phyloP scores from a whole-genome alignment of 2,888 invertebrate species.

The Hyalella azteca region DNA sequence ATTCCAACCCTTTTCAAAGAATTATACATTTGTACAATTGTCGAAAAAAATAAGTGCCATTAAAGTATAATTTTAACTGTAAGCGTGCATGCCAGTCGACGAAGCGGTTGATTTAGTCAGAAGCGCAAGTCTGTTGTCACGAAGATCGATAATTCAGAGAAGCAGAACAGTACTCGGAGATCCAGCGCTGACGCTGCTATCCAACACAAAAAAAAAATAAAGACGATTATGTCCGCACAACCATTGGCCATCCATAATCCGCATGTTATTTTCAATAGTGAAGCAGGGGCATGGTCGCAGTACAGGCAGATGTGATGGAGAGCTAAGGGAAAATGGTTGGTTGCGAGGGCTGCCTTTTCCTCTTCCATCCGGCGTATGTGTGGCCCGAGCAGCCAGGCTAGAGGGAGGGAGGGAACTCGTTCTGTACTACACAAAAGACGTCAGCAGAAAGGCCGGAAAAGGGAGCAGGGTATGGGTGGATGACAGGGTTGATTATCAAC shows the following conservation, averaged over 20 bases:
- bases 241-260: too few relatives aligned
- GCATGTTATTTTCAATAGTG: too few relatives aligned
- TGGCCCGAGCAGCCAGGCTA: neutral
- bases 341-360: constrained; percentile 20
- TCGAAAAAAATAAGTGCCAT: too few relatives aligned
- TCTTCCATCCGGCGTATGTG: constrained; percentile 31
- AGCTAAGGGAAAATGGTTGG: constrained; percentile 32
- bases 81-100: too few relatives aligned
- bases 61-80: too few relatives aligned
- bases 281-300: neutral
- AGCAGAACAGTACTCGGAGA: constrained; percentile 19
- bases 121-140: too few relatives aligned
- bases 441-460: neutral
- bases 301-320: constrained; percentile 25
- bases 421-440: neutral
- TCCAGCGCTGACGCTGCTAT: too few relatives aligned
- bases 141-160: constrained; percentile 25
- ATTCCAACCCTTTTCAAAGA: too few relatives aligned
- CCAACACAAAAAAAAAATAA: too few relatives aligned
- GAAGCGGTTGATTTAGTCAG: too few relatives aligned
- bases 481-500: neutral
- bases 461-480: neutral
- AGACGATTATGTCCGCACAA: too few relatives aligned
- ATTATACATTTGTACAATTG: too few relatives aligned
- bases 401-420: neutral